Evolutionary conservation across 2,113 vertebrate genomes (phyloP).

Genomic region (Melanerpes aurifrons): DNA sequence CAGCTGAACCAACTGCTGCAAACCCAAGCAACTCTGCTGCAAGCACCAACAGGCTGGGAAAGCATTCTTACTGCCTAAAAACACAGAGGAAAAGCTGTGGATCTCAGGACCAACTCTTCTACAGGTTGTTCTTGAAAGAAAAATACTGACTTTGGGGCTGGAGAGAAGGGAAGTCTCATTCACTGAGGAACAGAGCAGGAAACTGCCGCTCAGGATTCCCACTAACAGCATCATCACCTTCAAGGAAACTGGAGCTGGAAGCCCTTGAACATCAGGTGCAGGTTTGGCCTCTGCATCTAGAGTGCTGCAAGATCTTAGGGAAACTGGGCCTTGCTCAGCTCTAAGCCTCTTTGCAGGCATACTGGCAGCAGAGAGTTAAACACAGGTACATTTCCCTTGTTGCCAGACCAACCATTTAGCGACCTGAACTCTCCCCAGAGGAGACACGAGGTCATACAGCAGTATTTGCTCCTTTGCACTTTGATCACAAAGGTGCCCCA

Average conservation of each 20-base stretch:
- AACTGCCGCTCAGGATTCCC: not conserved
- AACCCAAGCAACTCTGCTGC: not conserved
- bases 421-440: not conserved
- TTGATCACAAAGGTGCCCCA: not conserved
- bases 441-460: not conserved
- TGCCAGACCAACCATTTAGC: not conserved
- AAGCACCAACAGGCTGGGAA: not conserved
- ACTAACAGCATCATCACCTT: not conserved
- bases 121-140: not conserved
- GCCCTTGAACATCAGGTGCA: not conserved
- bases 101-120: not conserved
- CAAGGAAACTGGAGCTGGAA: constrained; percentile 5
- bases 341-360: not conserved
- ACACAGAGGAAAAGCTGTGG: not conserved
- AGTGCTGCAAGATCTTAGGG: not conserved
- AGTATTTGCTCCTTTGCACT: not conserved
- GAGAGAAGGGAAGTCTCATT: not conserved
- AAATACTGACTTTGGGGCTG: not conserved
- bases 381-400: not conserved
- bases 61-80: not conserved
- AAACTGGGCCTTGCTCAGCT: not conserved
- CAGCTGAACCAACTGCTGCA: not conserved
- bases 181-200: not conserved
- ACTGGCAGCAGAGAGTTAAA: not conserved
- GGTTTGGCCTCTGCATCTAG: not conserved